A percentile compares a stretch with the other conserved stretches of the same genome.
phyloP scores from a whole-genome alignment of 2,888 invertebrate genomes.

The Drosophila austrosaltans region DNA sequence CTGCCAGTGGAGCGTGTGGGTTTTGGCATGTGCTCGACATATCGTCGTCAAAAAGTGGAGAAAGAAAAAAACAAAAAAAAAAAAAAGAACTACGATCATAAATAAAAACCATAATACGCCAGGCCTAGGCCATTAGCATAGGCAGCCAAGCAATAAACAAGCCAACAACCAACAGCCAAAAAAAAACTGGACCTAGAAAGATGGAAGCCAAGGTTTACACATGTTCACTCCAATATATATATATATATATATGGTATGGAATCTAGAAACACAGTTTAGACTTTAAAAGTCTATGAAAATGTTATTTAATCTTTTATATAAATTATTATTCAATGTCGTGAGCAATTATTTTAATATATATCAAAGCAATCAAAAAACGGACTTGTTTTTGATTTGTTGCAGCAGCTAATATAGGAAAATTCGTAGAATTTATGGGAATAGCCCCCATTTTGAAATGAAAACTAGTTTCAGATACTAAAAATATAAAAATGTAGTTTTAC shows the following conservation, averaged over 20 bases:
- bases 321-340: no score
- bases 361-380: no score
- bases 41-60: conserved; percentile 21
- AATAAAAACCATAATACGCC: conserved; percentile 21
- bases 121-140: conserved; percentile 55
- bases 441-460: no score
- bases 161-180: conserved; percentile 23
- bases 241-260: neutral
- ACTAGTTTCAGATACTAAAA: no score
- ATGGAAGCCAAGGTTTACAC: conserved; percentile 28
- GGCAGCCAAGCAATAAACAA: conserved; percentile 56
- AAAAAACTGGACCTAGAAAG: conserved; percentile 24
- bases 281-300: neutral
- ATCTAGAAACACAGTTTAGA: neutral
- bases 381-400: no score
- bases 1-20: conserved; percentile 48
- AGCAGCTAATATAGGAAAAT: no score
- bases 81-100: conserved; percentile 1
- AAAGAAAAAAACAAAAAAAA: conserved; percentile 17
- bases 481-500: neutral
- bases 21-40: conserved; percentile 48
- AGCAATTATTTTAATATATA: no score
- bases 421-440: no score
- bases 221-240: neutral
- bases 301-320: no score